phyloP scores from a whole-genome alignment of 2,113 vertebrate genomes.

The Neotoma lepida region DNA sequence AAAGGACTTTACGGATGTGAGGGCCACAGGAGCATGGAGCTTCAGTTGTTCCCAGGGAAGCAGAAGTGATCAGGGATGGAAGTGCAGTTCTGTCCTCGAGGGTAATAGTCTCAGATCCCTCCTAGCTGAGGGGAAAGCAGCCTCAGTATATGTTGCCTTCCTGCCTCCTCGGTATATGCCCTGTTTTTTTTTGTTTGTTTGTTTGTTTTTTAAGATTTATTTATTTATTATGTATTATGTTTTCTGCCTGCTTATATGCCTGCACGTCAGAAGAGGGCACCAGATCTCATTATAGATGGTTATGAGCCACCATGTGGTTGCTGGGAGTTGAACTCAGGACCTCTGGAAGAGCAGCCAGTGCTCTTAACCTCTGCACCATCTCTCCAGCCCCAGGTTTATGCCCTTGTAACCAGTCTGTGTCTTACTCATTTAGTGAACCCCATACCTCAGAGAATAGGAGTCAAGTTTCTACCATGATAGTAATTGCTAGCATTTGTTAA shows the following conservation, averaged over 20 bases:
- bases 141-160: rapidly evolving
- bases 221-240: too few species aligned
- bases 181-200: too few species aligned
- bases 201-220: too few species aligned
- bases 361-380: too few species aligned
- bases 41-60: constrained; percentile 1
- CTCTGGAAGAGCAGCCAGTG: too few species aligned
- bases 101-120: background rate
- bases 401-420: background rate
- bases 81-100: background rate
- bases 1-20: background rate
- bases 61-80: background rate
- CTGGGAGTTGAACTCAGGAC: too few species aligned
- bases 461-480: background rate
- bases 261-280: too few species aligned
- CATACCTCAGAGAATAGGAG: background rate
- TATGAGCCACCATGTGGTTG: too few species aligned
- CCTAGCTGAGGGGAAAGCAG: background rate
- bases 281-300: too few species aligned
- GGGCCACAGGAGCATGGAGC: background rate
- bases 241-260: too few species aligned
- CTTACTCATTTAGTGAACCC: background rate
- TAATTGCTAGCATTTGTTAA: background rate
- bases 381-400: too few species aligned
- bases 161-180: background rate